A percentile compares a stretch with the other conserved stretches of the same genome.
Evolutionary conservation across 2,113 vertebrate genomes (phyloP).

Genomic region (Heterochromis multidens): DNA sequence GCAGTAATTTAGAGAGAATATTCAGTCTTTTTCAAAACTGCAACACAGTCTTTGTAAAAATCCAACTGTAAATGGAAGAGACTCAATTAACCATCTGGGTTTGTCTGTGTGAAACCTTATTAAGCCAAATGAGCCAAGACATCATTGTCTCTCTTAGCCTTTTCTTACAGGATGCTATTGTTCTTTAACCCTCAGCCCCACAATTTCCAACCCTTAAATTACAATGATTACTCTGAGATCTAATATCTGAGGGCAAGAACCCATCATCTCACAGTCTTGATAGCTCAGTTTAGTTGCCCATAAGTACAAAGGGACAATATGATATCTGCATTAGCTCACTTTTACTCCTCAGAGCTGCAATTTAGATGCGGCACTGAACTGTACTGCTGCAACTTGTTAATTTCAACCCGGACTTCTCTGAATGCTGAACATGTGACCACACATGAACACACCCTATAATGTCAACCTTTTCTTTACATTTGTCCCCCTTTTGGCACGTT

Average conservation of each 20-base stretch:
- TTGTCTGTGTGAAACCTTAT: slow-evolving; percentile 27
- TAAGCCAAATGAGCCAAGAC: slow-evolving; percentile 12
- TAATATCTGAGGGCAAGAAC: slow-evolving; percentile 29
- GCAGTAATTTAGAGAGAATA: background rate
- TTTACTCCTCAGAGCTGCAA: background rate
- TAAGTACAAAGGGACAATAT: background rate
- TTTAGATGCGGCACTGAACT: background rate
- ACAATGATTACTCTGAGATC: slow-evolving; percentile 35
- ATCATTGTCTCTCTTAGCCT: slow-evolving; percentile 25
- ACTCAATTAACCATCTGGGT: slow-evolving; percentile 53
- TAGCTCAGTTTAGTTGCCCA: background rate
- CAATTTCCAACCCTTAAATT: slow-evolving; percentile 48
- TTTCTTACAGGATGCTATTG: slow-evolving; percentile 14
- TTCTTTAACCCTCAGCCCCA: slow-evolving; percentile 31
- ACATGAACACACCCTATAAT: background rate
- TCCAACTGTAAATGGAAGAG: background rate
- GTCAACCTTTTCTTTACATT: slow-evolving; percentile 14
- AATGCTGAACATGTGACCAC: slow-evolving; percentile 5
- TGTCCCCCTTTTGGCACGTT: slow-evolving; percentile 13
- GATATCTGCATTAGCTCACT: background rate
- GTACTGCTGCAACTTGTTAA: no score
- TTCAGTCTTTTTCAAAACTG: background rate
- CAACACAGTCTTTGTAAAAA: background rate
- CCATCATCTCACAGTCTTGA: background rate
- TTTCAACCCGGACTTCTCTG: background rate